phyloP scores from a whole-genome alignment of 1,140 invertebrate genomes.

The Eubasilissa regina region DNA sequence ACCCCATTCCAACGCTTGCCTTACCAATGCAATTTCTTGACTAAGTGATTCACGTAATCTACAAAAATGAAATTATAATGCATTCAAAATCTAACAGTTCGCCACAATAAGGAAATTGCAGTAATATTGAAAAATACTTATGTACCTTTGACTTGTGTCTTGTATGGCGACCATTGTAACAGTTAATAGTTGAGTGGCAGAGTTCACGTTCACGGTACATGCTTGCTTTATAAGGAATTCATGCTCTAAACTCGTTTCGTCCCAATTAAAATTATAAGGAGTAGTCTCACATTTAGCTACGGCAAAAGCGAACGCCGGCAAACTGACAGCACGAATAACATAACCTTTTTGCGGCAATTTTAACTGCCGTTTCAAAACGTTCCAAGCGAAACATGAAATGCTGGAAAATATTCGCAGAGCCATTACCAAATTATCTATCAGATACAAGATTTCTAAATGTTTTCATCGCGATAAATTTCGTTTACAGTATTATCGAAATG shows the following conservation, averaged over 20 bases:
- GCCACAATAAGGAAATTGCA: no score
- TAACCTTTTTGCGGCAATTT: not conserved
- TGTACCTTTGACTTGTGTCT: slow-evolving; percentile 69
- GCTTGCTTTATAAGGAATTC: slow-evolving; percentile 70
- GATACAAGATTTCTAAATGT: not conserved
- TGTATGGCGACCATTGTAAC: slow-evolving; percentile 70
- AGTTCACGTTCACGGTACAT: slow-evolving; percentile 69
- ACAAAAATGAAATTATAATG: slow-evolving; percentile 33
- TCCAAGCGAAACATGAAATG: not conserved
- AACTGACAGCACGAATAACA: slow-evolving; percentile 1
- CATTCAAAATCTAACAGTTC: no score
- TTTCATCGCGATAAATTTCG: not conserved
- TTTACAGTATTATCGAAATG: slow-evolving; percentile 11
- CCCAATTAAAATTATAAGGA: slow-evolving; percentile 49
- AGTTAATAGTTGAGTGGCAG: slow-evolving; percentile 69
- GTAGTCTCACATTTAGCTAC: slow-evolving; percentile 44
- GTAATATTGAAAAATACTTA: not conserved
- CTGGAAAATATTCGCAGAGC: slow-evolving; percentile 22
- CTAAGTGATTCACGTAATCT: slow-evolving; percentile 67
- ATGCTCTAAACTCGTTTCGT: slow-evolving; percentile 60
- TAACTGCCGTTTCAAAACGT: slow-evolving; percentile 3
- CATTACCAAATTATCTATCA: not conserved
- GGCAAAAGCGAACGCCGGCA: slow-evolving; percentile 36
- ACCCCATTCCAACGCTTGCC: slow-evolving; percentile 69
- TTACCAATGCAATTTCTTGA: slow-evolving; percentile 67